A percentile compares a stretch with the other conserved stretches of the same genome.
Evolutionary conservation across 2,113 vertebrate genomes (phyloP).

Genomic region (Macrotis lagotis): DNA sequence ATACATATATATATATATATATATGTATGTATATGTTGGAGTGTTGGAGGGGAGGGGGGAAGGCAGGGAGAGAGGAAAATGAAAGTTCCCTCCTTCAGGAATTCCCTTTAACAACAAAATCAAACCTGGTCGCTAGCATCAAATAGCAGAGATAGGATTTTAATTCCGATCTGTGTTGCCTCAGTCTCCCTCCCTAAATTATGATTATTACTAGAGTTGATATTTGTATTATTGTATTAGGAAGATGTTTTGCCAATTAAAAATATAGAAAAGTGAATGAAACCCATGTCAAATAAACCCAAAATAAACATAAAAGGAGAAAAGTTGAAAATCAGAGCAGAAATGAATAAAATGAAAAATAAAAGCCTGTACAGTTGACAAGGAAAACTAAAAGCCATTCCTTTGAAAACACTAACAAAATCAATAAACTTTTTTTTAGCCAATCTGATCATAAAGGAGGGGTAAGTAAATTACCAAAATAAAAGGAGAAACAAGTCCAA

Average conservation of each 20-base stretch:
- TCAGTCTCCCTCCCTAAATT: not conserved
- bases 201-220: not conserved
- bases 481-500: not conserved
- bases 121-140: not conserved
- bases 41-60: not conserved
- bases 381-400: not conserved
- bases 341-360: not conserved
- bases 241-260: not conserved
- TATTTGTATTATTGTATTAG: not conserved
- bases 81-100: not conserved
- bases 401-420: not conserved
- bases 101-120: not conserved
- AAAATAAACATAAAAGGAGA: not conserved
- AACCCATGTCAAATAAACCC: not conserved
- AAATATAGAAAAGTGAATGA: not conserved
- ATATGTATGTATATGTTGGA: too few species aligned
- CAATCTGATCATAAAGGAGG: not conserved
- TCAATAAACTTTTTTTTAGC: not conserved
- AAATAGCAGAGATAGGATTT: not conserved
- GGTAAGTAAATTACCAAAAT: not conserved
- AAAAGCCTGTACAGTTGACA: not conserved
- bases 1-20: too few species aligned
- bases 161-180: not conserved
- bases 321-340: not conserved
- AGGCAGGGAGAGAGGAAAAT: not conserved